Base-by-base conservation (phyloP, 2,888 invertebrate genomes). In the Philereme transversata region DNA sequence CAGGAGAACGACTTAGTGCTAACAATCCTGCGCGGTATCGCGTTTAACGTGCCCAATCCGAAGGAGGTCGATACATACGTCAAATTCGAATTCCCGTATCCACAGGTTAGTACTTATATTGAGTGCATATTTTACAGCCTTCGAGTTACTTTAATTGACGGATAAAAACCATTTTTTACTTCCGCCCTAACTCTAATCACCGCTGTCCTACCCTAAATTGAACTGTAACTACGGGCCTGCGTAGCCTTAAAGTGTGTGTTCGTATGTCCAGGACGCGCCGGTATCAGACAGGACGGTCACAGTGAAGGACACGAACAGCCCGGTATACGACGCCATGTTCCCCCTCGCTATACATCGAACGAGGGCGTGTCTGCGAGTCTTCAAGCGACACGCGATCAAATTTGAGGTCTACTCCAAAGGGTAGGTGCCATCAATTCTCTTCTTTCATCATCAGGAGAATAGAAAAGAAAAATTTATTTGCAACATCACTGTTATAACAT, bases 61-160 rank as follows among this genome's bases (percentile, higher is more conserved):
- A 96, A 96, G 79, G 98, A 98, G 63, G 93, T 98, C 36, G 98
- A 99, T 78, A 98, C 99, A 0, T 99, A 97, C 79, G 97, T 99
- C 8, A 97, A 96, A 81, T 96, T 96, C 77, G 98, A 99, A 79
- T 97, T 99, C 83, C 98, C 99, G 0, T 97, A 94, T 86, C 98
- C 98, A 33, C 94, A 94, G 81, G 97, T 97, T 82, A 92, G 93
- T 62, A 61, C 22, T 22, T 22, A 22, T 22, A 22, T 22, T 22
- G 22, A 22, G 22, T 22, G 22, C 22, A 1, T 22, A 22, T 22
- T 22, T 22, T 3, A 22, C 3, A 22, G 3, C 22, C 3, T 38
- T 38, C 38, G 38, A 22, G 22, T 22, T 2, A 22, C 22, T 22
- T 22, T 22, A 22, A 22, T 22, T 22, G 22, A 22, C 3, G 22